A percentile compares a stretch with the other conserved stretches of the same genome.
phyloP scores from a whole-genome alignment of 2,113 vertebrate genomes.

The Columba janthina region DNA sequence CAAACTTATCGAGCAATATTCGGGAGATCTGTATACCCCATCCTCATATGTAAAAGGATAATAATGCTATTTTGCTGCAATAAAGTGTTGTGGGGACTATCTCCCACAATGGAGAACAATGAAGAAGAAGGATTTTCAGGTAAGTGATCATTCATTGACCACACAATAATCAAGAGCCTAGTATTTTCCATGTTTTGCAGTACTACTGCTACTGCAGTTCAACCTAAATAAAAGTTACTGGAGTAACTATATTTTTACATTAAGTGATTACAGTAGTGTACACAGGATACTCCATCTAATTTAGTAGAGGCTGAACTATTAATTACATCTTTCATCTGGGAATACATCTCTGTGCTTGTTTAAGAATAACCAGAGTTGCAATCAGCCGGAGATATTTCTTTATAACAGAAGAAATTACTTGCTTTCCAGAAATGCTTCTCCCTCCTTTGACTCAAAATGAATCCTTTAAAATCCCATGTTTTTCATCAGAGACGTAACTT shows the following conservation, averaged over 20 bases:
- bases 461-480: background rate
- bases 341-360: background rate
- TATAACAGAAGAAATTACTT: background rate
- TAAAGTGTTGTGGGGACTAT: accelerated
- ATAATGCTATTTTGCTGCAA: background rate
- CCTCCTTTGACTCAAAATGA: background rate
- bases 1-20: background rate
- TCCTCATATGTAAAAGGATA: accelerated
- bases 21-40: background rate
- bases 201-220: background rate
- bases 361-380: background rate
- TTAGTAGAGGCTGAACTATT: background rate
- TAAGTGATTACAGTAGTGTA: background rate
- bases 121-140: background rate
- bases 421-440: background rate
- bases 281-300: background rate
- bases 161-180: background rate
- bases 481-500: background rate
- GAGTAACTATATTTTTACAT: background rate
- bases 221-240: background rate
- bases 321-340: background rate
- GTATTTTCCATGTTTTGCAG: background rate
- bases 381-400: background rate
- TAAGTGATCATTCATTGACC: background rate
- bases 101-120: background rate